Percentiles rank a stretch among this genome's conserved stretches.
Conservation (phyloP, 2,888 invertebrate genomes). For the Lasioglossum villosulum region DNA sequence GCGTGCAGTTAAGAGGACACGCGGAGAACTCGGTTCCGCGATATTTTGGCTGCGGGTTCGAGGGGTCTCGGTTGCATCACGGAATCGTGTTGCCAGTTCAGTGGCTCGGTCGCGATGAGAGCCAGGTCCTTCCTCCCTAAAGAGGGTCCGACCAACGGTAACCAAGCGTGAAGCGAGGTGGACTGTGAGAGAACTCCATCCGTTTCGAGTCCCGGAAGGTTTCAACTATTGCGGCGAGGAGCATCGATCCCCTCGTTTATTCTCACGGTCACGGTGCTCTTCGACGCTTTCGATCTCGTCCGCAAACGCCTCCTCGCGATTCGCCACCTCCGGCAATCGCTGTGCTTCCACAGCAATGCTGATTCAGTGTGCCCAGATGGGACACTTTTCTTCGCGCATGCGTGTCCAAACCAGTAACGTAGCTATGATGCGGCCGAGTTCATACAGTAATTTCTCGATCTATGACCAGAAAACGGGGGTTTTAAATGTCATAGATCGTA, state of each 20-base stretch:
- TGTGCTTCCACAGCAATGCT: background rate
- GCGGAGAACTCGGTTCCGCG: background rate
- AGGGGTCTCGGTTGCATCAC: background rate
- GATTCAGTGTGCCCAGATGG: too few species aligned
- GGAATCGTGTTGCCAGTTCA: conserved; percentile 3
- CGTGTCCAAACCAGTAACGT: too few species aligned
- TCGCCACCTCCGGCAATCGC: background rate
- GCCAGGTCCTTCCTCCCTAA: conserved; percentile 11
- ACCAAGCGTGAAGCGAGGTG: conserved; percentile 41
- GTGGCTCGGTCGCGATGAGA: conserved; percentile 1
- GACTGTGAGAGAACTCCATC: conserved; percentile 25
- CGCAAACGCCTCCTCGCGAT: conserved; percentile 1
- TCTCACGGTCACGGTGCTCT: conserved; percentile 31
- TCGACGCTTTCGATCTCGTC: conserved; percentile 15
- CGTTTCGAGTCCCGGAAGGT: conserved; percentile 22
- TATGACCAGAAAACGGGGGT: too few species aligned
- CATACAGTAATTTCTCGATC: too few species aligned
- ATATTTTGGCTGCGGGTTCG: background rate
- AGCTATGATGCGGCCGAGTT: too few species aligned
- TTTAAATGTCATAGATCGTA: too few species aligned
- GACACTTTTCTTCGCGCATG: too few species aligned
- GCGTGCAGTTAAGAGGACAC: background rate
- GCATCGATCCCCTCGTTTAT: conserved; percentile 12
- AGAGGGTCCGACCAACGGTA: conserved; percentile 28
- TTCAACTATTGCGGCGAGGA: conserved; percentile 7